Evolutionary conservation across 2,113 vertebrate species (phyloP).

Genomic region (Grallaria varia): DNA sequence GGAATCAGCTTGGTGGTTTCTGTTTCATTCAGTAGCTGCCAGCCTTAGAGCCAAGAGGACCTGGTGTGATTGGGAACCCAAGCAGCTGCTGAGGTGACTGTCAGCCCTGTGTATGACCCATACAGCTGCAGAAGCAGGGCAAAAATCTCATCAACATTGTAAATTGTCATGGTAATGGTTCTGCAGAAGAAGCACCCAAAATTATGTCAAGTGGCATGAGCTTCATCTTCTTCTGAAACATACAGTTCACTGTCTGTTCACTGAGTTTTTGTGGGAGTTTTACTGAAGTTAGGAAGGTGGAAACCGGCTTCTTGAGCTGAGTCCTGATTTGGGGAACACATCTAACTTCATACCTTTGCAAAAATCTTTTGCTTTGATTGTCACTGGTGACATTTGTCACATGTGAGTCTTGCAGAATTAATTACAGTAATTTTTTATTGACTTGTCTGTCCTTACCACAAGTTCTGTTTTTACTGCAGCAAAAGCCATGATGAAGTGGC

Average conservation of each 20-base stretch:
- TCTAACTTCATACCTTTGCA: neutral
- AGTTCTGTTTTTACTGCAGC: neutral
- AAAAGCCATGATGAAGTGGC: neutral
- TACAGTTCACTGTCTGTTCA: neutral
- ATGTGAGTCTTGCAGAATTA: neutral
- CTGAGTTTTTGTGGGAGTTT: neutral
- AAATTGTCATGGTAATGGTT: accelerated
- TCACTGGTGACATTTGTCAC: neutral
- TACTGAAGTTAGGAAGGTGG: neutral
- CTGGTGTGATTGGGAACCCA: neutral
- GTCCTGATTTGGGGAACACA: neutral
- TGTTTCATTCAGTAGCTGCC: neutral
- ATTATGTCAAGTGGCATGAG: neutral
- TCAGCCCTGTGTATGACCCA: neutral
- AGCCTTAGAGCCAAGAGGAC: neutral
- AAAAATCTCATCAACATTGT: neutral
- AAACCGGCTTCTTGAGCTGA: neutral
- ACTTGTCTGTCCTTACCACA: neutral
- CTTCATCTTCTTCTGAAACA: neutral
- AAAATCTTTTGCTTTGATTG: neutral
- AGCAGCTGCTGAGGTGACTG: neutral
- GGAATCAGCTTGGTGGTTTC: neutral
- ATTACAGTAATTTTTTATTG: neutral
- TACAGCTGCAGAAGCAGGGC: neutral
- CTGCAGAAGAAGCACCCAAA: neutral